A percentile compares a stretch with the other conserved stretches of the same genome.
Conservation (phyloP, 2,113 vertebrate genomes). For the Regulus satrapa region DNA sequence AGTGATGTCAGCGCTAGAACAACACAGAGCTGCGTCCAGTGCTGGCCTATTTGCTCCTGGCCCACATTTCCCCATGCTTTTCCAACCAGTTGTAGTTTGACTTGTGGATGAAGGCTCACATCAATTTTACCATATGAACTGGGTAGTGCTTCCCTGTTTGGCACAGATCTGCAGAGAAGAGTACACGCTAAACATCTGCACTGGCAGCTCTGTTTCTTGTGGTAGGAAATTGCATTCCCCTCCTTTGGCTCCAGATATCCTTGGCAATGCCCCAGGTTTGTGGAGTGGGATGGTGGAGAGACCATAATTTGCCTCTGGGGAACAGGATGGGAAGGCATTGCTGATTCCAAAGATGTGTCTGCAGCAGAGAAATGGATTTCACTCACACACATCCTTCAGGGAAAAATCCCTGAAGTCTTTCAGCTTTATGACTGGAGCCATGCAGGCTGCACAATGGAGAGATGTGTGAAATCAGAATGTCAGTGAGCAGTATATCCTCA, state of each 20-base stretch:
- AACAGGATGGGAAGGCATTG: not conserved
- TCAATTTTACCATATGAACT: not conserved
- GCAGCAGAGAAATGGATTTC: not conserved
- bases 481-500: not conserved
- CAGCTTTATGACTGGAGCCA: not conserved
- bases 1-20: not conserved
- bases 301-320: not conserved
- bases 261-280: constrained; percentile 6
- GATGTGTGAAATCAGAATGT: not conserved
- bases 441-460: not conserved
- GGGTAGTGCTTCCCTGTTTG: not conserved
- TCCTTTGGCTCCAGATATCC: not conserved
- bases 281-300: not conserved
- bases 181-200: not conserved
- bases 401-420: not conserved
- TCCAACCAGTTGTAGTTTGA: not conserved
- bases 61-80: not conserved
- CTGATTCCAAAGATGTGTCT: not conserved
- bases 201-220: not conserved
- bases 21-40: not conserved
- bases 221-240: not conserved
- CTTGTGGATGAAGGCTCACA: not conserved
- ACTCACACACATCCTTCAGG: not conserved
- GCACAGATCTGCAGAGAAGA: not conserved
- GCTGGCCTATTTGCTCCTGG: not conserved